Percentiles rank a stretch among this genome's conserved stretches.
phyloP scores from a whole-genome alignment of 2,113 vertebrate genomes.

The Cnemophilus loriae region DNA sequence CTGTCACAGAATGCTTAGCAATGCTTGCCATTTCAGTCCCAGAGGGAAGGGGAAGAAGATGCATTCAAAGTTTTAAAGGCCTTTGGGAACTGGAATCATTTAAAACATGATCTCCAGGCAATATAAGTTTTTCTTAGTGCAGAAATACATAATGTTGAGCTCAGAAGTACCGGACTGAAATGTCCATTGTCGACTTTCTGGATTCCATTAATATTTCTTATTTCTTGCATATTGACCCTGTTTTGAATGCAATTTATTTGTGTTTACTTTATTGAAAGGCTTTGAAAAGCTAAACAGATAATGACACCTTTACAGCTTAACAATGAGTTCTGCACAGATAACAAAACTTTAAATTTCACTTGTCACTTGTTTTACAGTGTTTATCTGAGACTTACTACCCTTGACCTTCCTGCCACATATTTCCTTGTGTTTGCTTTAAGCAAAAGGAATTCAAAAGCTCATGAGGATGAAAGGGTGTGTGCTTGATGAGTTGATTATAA shows the following conservation, averaged over 20 bases:
- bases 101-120: not conserved
- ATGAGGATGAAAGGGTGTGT: not conserved
- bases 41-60: not conserved
- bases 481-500: not conserved
- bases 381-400: not conserved
- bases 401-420: not conserved
- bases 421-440: not conserved
- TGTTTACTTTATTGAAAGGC: not conserved
- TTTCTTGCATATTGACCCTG: not conserved
- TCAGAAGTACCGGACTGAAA: not conserved
- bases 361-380: not conserved
- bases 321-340: not conserved
- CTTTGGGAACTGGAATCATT: not conserved
- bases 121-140: not conserved
- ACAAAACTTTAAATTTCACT: not conserved
- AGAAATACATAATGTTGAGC: not conserved
- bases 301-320: not conserved
- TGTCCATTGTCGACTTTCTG: fast-evolving
- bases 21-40: not conserved
- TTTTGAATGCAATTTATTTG: not conserved
- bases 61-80: not conserved
- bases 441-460: not conserved
- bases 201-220: not conserved
- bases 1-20: not conserved
- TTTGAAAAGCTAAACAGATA: not conserved